These are phyloP conservation scores for Origma solitaria DNA, from an alignment of 2,113 vertebrate species.

Conservation along the genomic window DNA sequence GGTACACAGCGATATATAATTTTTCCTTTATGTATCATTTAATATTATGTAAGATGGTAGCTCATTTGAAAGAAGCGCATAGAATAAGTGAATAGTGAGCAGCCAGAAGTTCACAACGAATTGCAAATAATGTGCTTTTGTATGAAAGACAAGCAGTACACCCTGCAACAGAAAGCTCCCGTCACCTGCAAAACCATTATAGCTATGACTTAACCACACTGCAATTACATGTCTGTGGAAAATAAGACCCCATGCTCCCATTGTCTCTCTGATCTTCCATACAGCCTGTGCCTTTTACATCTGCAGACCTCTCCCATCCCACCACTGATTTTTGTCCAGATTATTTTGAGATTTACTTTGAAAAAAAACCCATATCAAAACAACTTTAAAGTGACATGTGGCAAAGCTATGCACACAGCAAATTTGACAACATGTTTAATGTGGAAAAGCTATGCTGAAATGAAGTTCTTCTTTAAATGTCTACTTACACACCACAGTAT, in stretches of 20 bases:
- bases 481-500: not conserved
- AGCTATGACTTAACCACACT: not conserved
- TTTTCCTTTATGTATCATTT: not conserved
- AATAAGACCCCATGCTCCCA: rapidly evolving
- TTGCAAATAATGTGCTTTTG: not conserved
- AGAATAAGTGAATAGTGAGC: not conserved
- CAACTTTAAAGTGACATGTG: not conserved
- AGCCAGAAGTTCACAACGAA: not conserved
- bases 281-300: not conserved
- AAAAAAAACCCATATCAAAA: not conserved
- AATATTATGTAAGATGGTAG: not conserved
- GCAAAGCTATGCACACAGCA: not conserved
- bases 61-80: not conserved
- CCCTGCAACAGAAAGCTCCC: not conserved
- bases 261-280: not conserved
- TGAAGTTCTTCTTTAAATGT: not conserved
- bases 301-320: not conserved
- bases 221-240: not conserved
- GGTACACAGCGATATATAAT: not conserved
- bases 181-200: not conserved
- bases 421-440: rapidly evolving
- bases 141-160: not conserved
- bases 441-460: not conserved
- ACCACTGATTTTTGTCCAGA: not conserved
- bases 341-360: not conserved